phyloP scores from a whole-genome alignment of 53 echinoderm and acorn worm genomes.

The Crossaster papposus region DNA sequence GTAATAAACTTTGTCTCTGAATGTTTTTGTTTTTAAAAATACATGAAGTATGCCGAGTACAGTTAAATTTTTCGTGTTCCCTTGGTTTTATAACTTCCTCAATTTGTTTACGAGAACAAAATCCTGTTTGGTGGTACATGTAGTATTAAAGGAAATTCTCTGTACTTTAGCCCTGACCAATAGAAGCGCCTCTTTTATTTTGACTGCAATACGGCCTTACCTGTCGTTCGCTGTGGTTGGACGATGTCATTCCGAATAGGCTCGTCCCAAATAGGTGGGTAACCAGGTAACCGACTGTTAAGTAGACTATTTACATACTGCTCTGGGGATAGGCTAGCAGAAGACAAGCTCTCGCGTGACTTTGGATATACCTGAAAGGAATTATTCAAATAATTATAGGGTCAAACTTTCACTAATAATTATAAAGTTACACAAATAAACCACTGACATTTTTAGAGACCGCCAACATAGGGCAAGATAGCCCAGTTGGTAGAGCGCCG shows the following conservation, averaged over 20 bases:
- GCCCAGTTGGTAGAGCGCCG: too few species aligned
- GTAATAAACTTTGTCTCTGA: neutral
- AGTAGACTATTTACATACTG: constrained; percentile 37
- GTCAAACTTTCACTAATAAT: neutral
- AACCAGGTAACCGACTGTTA: constrained; percentile 11
- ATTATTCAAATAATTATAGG: neutral
- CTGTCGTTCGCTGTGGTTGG: constrained; percentile 45
- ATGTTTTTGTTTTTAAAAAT: neutral
- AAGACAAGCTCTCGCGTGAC: constrained; percentile 7
- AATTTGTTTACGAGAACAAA: constrained; percentile 34
- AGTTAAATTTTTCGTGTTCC: neutral
- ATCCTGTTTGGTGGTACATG: constrained; percentile 15
- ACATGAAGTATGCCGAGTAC: neutral
- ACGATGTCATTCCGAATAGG: constrained; percentile 28
- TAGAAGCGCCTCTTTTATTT: neutral
- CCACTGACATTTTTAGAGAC: too few species aligned
- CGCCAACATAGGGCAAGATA: too few species aligned
- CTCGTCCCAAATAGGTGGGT: constrained; percentile 33
- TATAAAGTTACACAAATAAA: too few species aligned
- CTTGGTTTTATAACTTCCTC: constrained; percentile 37
- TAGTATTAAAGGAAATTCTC: neutral
- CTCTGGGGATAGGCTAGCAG: neutral
- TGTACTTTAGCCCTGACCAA: neutral
- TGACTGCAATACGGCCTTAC: neutral
- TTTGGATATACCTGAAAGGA: constrained; percentile 13